These are phyloP conservation scores for Iguana delicatissima DNA, from an alignment of 2,797 vertebrate species.

Conservation along the genomic window DNA sequence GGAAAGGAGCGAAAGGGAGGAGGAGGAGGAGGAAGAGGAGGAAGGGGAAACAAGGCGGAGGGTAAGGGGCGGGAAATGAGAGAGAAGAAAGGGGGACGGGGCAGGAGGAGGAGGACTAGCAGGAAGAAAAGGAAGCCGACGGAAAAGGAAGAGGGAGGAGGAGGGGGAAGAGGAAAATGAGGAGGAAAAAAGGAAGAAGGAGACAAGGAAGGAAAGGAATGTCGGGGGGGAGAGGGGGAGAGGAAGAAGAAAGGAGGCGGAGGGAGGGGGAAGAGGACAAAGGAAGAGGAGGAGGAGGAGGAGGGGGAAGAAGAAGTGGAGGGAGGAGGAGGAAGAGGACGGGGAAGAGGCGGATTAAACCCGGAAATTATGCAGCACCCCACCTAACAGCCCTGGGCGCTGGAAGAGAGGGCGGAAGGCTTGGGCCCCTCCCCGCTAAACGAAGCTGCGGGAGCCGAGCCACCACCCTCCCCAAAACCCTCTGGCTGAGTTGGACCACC, in stretches of 20 bases:
- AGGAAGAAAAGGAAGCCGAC: fast-evolving
- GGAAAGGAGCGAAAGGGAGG: background rate
- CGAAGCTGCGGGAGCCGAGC: too few relatives aligned
- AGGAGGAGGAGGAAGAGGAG: too few relatives aligned
- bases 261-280: background rate
- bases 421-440: too few relatives aligned
- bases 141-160: fast-evolving
- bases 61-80: background rate
- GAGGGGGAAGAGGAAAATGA: background rate
- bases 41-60: background rate
- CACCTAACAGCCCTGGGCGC: too few relatives aligned
- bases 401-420: too few relatives aligned
- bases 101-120: too few relatives aligned
- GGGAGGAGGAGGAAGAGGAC: fast-evolving
- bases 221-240: background rate
- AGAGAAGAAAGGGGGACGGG: background rate
- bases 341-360: too few relatives aligned
- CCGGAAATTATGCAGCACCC: too few relatives aligned
- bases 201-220: background rate
- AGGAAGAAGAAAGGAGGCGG: too few relatives aligned
- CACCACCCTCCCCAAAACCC: too few relatives aligned
- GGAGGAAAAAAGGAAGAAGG: fast-evolving
- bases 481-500: too few relatives aligned
- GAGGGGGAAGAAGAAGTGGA: background rate
- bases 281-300: too few relatives aligned